Base-by-base conservation (phyloP, 2,797 vertebrate genomes). In the Lacerta agilis region DNA sequence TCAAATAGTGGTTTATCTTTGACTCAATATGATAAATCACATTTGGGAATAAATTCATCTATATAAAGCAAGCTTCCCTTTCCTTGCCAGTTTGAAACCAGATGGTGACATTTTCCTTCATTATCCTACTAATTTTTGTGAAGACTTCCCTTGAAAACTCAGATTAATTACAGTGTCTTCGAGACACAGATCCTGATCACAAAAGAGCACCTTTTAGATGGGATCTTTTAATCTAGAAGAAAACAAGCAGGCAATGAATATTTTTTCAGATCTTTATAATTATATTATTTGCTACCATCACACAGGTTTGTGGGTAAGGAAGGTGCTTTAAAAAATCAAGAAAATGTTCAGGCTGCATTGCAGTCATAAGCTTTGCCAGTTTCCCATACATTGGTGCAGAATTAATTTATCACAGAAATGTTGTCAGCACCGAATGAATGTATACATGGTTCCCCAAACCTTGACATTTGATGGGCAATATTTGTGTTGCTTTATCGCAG, bases 81-180 rank as follows among this genome's bases (percentile, higher is more conserved):
- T 91, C 86, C 88, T 88, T 2, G 41, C 58, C 89, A 78, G 23
- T 88, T 90, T 92, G 93, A 92, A 92, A 85, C 91, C 96, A 96
- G 96, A 96, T 94, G 96, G 95, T 92, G 90, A 94, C 83, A 89
- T 23, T 95, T 95, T 92, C 88, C 85, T 95, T 94, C 55, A 73
- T 38, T 88, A 76, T 92, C 85, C 86, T 87, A 36, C 83, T 88
- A 82, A 49, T 90, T 91, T 94, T 94, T 90, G 89, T 89, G 76
- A 95, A 91, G 92, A 96, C 93, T 86, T 88, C 45, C 69, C 86
- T 93, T 89, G 91, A 95, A 94, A 95, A 95, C 83, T 87, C 89
- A 92, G 91, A 85, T 33, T 25, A 91, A 82, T 94, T 91, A 81
- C 43, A 55, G 78, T 83, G 58, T 76, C 29, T 61, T 89, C 86